Percentiles rank a stretch among this genome's conserved stretches.
Evolutionary conservation across 2,113 vertebrate genomes (phyloP).

Genomic region (Blennius ocellaris): DNA sequence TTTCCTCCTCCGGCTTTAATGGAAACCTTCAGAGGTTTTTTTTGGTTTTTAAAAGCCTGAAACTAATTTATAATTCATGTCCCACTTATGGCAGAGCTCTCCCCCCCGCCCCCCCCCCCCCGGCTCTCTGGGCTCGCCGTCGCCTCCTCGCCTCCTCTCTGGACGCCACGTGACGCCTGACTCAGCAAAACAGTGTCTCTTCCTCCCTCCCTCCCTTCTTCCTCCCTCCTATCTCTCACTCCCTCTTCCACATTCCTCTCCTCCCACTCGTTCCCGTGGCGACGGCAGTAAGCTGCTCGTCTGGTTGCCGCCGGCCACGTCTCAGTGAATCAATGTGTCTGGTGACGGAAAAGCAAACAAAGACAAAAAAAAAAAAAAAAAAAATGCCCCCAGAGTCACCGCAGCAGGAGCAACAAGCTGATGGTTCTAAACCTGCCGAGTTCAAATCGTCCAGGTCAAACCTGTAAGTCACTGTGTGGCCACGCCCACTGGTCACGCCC

Average conservation of each 20-base stretch:
- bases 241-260: slow-evolving; percentile 36
- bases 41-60: neutral
- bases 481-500: too few species aligned
- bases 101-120: too few species aligned
- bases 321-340: neutral
- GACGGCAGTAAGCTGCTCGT: slow-evolving; percentile 14
- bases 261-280: slow-evolving; percentile 33
- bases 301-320: slow-evolving; percentile 16
- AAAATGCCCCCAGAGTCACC: too few species aligned
- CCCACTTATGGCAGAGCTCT: slow-evolving; percentile 5
- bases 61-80: slow-evolving; percentile 36
- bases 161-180: slow-evolving; percentile 1
- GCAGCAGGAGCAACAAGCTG: too few species aligned
- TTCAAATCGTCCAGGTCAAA: too few species aligned
- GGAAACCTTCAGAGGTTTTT: slow-evolving; percentile 3
- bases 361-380: too few species aligned
- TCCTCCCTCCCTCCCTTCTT: slow-evolving; percentile 29
- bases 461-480: too few species aligned
- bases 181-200: slow-evolving; percentile 22
- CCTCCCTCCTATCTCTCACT: neutral
- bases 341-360: too few species aligned
- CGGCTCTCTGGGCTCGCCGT: too few species aligned
- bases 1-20: slow-evolving; percentile 24
- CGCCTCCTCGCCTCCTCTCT: neutral
- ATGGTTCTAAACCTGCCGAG: too few species aligned